Percentiles rank a stretch among this genome's conserved stretches.
Evolutionary conservation across 2,113 vertebrate species (phyloP).

Genomic region (Ceyx melanurus): DNA sequence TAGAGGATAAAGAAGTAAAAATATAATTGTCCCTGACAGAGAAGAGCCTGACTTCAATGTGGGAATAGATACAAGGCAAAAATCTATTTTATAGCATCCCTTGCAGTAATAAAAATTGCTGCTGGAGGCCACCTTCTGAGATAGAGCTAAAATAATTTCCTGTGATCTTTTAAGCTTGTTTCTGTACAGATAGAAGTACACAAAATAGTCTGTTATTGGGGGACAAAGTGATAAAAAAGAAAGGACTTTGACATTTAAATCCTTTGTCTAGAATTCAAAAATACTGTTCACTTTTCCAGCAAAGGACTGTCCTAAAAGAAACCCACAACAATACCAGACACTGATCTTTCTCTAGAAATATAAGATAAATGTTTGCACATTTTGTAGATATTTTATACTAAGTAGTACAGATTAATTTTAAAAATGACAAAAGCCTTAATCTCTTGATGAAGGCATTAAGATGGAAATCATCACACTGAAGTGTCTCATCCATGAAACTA

Average conservation of each 20-base stretch:
- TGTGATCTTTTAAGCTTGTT: conserved; percentile 15
- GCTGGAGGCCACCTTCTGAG: conserved; percentile 19
- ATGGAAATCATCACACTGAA: background rate
- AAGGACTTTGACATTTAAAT: conserved; percentile 29
- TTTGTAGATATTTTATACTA: background rate
- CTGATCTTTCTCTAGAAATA: background rate
- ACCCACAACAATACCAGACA: background rate
- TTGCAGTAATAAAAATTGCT: conserved; percentile 22
- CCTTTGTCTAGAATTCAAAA: background rate
- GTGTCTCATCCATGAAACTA: background rate
- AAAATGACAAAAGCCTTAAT: background rate
- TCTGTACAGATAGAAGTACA: background rate
- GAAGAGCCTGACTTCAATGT: background rate
- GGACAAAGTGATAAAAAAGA: conserved; percentile 4
- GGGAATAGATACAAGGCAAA: background rate
- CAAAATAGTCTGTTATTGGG: background rate
- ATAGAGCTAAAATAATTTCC: conserved; percentile 29
- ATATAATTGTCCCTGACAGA: background rate
- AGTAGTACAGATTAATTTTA: background rate
- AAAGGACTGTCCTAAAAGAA: background rate
- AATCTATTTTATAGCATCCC: background rate
- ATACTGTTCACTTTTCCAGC: background rate
- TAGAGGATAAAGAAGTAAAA: background rate
- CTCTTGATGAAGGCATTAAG: background rate
- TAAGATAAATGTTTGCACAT: background rate